Percentiles rank a stretch among this genome's conserved stretches.
These are phyloP conservation scores for Thripadectes ignobilis DNA, from an alignment of 2,797 vertebrate genomes.

Conservation along the genomic window DNA sequence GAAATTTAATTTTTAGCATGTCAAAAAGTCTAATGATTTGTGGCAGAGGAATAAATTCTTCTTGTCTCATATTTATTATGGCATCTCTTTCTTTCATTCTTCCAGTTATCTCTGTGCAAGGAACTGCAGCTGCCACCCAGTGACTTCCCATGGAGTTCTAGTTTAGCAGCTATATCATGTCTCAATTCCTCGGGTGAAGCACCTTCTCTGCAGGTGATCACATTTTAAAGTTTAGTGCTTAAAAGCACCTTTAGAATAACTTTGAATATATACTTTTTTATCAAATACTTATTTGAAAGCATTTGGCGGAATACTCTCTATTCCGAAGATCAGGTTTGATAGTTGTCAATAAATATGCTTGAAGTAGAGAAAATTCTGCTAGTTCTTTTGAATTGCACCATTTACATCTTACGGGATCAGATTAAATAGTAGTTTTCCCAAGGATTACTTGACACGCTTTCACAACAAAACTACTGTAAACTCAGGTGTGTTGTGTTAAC, in stretches of 20 bases:
- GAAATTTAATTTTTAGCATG: neutral
- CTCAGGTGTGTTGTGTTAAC: neutral
- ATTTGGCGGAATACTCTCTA: fast-evolving
- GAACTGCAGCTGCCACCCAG: slow-evolving; percentile 91
- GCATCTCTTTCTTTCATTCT: slow-evolving; percentile 21
- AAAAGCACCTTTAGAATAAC: neutral
- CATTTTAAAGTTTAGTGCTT: neutral
- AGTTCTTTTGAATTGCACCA: neutral
- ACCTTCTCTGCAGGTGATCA: slow-evolving; percentile 80
- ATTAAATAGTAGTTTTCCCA: neutral
- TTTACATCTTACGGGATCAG: neutral
- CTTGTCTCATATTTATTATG: neutral
- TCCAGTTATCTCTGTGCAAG: slow-evolving; percentile 90
- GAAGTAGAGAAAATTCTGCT: neutral
- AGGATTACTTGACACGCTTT: neutral
- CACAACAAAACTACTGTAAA: neutral
- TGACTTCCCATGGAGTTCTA: slow-evolving; percentile 81
- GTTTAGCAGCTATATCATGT: slow-evolving; percentile 85
- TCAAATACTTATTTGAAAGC: neutral
- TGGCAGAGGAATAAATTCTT: neutral
- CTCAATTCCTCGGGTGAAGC: slow-evolving; percentile 73
- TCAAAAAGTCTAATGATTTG: neutral
- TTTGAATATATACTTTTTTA: neutral
- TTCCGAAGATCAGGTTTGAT: neutral
- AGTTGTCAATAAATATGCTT: neutral